Base-by-base conservation (phyloP, 2,888 invertebrate species). In the Allygus modestus region DNA sequence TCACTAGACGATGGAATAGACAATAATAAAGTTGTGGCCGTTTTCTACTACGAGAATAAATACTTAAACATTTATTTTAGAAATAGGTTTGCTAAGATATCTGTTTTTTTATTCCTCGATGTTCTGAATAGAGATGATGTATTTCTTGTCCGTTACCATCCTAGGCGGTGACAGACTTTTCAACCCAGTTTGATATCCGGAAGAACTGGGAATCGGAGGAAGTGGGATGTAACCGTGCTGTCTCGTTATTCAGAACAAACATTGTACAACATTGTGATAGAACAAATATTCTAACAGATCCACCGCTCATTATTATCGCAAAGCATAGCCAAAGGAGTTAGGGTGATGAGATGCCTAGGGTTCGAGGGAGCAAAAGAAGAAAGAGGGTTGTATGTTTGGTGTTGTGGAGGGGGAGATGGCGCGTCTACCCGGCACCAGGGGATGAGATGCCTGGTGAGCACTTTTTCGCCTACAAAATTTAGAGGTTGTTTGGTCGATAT, bases 241-340 rank as follows among this genome's bases (percentile, higher is more conserved):
- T 20, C 58, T 58, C 58, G 58, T 26, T 58, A 58, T 58, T 58
- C 58, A 58, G 58, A 58, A 58, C 58, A 58, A 58, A 58, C 58
- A 58, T 58, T 2, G 58, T 58, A 58, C 58, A 58, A 58, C 58
- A 58, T 58, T 58, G 58, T 58, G 58, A 58, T 58, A 58, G 58
- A 58, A 58, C 58, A 58, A 58, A 58, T 58, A 58, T 58, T 58
- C 20, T 58, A 58, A 58, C 58, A 58, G 58, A n/a, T n/a, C n/a
- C n/a, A n/a, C n/a, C n/a, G n/a, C n/a, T n/a, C n/a, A n/a, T n/a
- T n/a, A n/a, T n/a, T n/a, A n/a, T n/a, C n/a, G n/a, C n/a, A n/a
- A n/a, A n/a, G n/a, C n/a, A n/a, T n/a, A n/a, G n/a, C n/a, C n/a
- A n/a, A n/a, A n/a, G n/a, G n/a, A n/a, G n/a, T n/a, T n/a, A n/a